Conservation (phyloP, 2,113 vertebrate genomes). For the Gadus macrocephalus region DNA sequence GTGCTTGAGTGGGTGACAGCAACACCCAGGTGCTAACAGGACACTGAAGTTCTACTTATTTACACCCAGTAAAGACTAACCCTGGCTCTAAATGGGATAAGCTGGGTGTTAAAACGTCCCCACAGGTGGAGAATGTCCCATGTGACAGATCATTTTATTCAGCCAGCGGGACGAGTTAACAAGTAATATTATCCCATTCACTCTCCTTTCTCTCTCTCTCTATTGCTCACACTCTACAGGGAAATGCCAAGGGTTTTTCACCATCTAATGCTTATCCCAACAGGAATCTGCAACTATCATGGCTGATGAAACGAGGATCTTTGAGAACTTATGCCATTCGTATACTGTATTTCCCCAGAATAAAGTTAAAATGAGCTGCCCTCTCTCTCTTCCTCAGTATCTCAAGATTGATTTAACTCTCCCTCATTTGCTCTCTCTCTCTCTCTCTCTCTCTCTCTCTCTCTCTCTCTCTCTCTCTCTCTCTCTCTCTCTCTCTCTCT, state of each 20-base stretch:
- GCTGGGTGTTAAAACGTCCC: no score
- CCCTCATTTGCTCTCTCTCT: background rate
- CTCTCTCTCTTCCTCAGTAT: constrained; percentile 8
- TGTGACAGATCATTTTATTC: no score
- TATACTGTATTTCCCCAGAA: constrained; percentile 1
- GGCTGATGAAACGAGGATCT: constrained; percentile 25
- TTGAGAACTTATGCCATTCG: constrained; percentile 11
- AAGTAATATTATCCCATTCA: background rate
- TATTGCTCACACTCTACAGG: background rate
- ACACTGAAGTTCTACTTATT: no score
- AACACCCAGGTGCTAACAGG: no score
- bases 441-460: background rate
- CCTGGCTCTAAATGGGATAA: no score
- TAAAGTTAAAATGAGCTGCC: constrained; percentile 21
- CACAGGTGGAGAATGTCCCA: no score
- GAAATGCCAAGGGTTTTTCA: constrained; percentile 36
- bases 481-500: background rate
- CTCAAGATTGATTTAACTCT: background rate
- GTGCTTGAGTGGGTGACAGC: no score
- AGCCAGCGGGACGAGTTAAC: no score
- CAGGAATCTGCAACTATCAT: constrained; percentile 26
- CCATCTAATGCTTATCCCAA: constrained; percentile 35
- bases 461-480: background rate
- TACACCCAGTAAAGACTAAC: no score
- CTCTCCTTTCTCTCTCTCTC: no score